Conservation (phyloP, 2,888 invertebrate genomes). For the Monoplex corrugatus region DNA sequence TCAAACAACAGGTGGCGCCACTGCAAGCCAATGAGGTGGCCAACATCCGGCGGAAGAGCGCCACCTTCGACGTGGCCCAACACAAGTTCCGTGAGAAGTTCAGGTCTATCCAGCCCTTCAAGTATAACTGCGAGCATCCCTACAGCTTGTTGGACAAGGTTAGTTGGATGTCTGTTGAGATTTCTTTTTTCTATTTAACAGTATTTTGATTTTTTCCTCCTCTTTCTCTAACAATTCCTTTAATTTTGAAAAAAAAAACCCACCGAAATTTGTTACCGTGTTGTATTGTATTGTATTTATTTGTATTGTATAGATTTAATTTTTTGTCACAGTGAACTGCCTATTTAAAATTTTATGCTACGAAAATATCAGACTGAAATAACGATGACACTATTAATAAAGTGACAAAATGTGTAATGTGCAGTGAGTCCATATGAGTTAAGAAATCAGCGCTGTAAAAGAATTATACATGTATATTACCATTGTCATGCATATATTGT, state of each 20-base stretch:
- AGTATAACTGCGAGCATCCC: slow-evolving; percentile 78
- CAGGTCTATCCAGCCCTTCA: slow-evolving; percentile 83
- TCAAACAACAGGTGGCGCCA: slow-evolving; percentile 97
- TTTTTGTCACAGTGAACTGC: too few relatives aligned
- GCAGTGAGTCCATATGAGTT: too few relatives aligned
- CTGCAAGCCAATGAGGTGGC: slow-evolving; percentile 96
- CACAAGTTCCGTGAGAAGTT: slow-evolving; percentile 94
- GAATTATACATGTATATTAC: too few relatives aligned
- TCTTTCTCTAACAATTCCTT: slow-evolving; percentile 59
- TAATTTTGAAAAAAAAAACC: slow-evolving; percentile 90
- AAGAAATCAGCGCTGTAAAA: too few relatives aligned
- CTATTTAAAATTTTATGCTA: too few relatives aligned
- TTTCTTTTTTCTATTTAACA: neutral
- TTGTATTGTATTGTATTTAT: too few relatives aligned
- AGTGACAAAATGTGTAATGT: too few relatives aligned
- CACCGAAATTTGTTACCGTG: too few relatives aligned
- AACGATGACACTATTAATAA: too few relatives aligned
- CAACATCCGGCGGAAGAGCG: slow-evolving; percentile 92
- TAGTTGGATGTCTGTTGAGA: slow-evolving; percentile 31
- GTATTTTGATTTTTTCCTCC: neutral
- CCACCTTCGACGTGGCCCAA: slow-evolving; percentile 91
- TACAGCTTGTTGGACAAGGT: slow-evolving; percentile 80
- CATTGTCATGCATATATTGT: too few relatives aligned
- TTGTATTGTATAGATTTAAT: too few relatives aligned
- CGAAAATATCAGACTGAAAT: too few relatives aligned